Evolutionary conservation across 2,113 vertebrate species (phyloP), one percentile per base, ranked within the genome.

Genomic region (Syngnathus floridae): DNA sequence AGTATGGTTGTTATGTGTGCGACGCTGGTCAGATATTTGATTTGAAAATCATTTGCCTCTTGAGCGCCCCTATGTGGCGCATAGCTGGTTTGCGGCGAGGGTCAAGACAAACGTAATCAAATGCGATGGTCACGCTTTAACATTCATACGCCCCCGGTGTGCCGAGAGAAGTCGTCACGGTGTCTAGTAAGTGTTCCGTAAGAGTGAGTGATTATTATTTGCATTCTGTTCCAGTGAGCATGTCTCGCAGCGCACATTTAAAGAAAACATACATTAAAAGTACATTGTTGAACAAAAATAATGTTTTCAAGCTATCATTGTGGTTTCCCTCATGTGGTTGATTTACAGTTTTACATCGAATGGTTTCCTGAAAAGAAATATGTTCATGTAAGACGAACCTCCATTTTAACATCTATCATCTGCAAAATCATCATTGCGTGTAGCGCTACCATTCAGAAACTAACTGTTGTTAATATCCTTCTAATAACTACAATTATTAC

Each of bases 241-340:
- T 22, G n/a, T 61, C 59, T 43, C 38, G 11, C 2, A 13, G 9
- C n/a, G 40, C n/a, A 26, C 38, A 26, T 43, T 43, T 26, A 22
- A 61, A 43, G 59, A 61, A 61, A 61, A 61, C 38, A 61, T 14
- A n/a, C 21, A 43, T 61, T 61, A 43, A 43, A 43, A 61, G 40
- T 43, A 61, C 38, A 61, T 61, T 14, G n/a, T 41, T 7, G 40
- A 16, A 11, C 11, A 7, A 43, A 61, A 61, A 14, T 61, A 22
- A 61, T 16, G 59, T 43, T 8, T 43, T 13, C 21, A 43, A 26
- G 57, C 57, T 36, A 59, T n/a, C 38, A 8, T 22, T 61, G 59
- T 61, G 59, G 59, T 61, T 43, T 43, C 21, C 3, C 12, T 43
- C 19, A 43, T 13, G 38, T 26, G 40, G 38, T 43, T 43, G 21